Percentiles rank a stretch among this genome's conserved stretches.
Evolutionary conservation across 2,888 invertebrate species (phyloP).

Genomic region (Agrochola macilenta): DNA sequence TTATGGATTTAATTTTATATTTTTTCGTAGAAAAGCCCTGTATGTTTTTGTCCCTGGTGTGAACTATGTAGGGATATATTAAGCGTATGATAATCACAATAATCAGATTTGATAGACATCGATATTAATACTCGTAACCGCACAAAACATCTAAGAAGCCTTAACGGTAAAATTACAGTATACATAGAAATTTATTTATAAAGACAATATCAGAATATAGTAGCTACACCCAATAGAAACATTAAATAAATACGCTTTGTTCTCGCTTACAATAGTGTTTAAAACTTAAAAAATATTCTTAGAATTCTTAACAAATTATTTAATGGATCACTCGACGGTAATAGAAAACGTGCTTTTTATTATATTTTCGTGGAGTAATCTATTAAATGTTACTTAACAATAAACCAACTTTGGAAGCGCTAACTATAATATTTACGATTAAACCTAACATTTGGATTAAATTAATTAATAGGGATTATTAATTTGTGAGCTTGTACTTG

Average conservation of each 20-base stretch:
- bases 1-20: background rate
- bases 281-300: constrained; percentile 60
- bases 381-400: constrained; percentile 56
- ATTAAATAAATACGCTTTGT: constrained; percentile 73
- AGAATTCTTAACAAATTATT: constrained; percentile 57
- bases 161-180: constrained; percentile 70
- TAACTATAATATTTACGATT: constrained; percentile 61
- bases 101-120: constrained; percentile 75
- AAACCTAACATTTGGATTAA: constrained; percentile 42
- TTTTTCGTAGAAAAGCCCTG: background rate
- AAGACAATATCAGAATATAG: constrained; percentile 79
- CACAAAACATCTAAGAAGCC: constrained; percentile 76
- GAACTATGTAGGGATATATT: constrained; percentile 52
- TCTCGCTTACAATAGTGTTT: constrained; percentile 58
- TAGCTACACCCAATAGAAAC: constrained; percentile 71
- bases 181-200: constrained; percentile 73
- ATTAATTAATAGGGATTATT: constrained; percentile 33
- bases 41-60: constrained; percentile 36
- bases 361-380: constrained; percentile 37
- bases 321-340: constrained; percentile 42
- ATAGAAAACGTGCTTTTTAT: constrained; percentile 33
- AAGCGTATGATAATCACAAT: constrained; percentile 83
- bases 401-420: constrained; percentile 72
- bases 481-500: constrained; percentile 48
- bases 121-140: constrained; percentile 70